A percentile compares a stretch with the other conserved stretches of the same genome.
These are phyloP conservation scores for Stenodema calcarata DNA, from an alignment of 2,888 invertebrate genomes.

Conservation along the genomic window DNA sequence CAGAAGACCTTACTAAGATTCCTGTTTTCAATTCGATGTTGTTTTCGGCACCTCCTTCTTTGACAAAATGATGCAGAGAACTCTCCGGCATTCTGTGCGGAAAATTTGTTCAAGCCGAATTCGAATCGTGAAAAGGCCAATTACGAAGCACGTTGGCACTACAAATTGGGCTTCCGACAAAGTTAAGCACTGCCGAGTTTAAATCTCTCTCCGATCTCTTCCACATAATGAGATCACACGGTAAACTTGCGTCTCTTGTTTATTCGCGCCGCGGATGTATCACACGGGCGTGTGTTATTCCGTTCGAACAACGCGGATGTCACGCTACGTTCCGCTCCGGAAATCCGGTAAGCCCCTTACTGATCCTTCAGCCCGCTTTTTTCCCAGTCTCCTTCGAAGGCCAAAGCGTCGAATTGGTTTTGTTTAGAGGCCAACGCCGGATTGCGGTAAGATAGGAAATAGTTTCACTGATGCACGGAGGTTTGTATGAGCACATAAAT, in stretches of 20 bases:
- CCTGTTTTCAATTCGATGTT: too few relatives aligned
- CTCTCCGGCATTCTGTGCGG: too few relatives aligned
- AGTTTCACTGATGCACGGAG: too few relatives aligned
- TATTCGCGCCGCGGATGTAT: not conserved
- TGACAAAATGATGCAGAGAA: too few relatives aligned
- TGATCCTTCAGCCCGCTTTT: not conserved
- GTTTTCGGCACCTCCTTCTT: too few relatives aligned
- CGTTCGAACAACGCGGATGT: not conserved
- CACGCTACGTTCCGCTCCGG: not conserved
- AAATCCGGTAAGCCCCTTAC: not conserved
- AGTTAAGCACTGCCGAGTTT: not conserved
- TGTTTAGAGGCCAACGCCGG: not conserved
- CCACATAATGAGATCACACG: not conserved
- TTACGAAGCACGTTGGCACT: not conserved
- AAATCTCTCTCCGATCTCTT: not conserved
- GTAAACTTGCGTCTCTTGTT: not conserved
- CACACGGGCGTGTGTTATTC: not conserved
- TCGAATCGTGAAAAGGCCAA: too few relatives aligned
- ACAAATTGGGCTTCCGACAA: not conserved
- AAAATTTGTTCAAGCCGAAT: too few relatives aligned
- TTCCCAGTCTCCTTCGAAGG: not conserved
- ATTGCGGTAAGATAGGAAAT: too few relatives aligned
- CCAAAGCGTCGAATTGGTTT: not conserved
- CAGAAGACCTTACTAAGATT: too few relatives aligned
- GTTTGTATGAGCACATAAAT: too few relatives aligned